Evolutionary conservation across 2,113 vertebrate species (phyloP), one percentile per base, ranked within the genome.

Genomic region (Channa argus): DNA sequence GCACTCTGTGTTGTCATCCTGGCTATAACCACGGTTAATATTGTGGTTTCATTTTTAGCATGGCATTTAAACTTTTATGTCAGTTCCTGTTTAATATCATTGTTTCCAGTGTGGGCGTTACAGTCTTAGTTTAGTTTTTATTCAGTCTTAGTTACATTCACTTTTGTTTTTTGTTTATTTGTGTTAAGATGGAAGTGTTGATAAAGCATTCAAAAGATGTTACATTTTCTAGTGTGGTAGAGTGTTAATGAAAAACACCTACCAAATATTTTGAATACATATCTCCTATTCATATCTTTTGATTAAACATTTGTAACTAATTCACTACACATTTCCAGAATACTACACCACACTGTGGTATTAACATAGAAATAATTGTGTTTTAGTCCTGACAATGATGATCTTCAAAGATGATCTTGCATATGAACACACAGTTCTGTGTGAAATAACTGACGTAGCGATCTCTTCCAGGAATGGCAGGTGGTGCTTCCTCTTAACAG

Each of bases 391-490:
- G 24, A 24, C 24, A 24, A 24, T 24, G 24, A 24, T 24, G 24
- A 24, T 24, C 24, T 24, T 24, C 24, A 24, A 24, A 67, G 46
- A 54, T 33, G 37, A 77, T 45, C 24, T 38, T 52, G 64, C 38
- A 47, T 55, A 73, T 41, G 2, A 53, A 60, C 34, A 63, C 8
- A 55, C 39, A 60, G 13, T 8, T 56, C n/a, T 43, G 56, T 60
- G 58, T 15, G 52, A 53, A 79, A 24, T 44, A 55, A 59, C 51
- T 83, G 76, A 83, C 51, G 36, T 59, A 49, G 44, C 5, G 33
- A 50, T 64, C 86, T 82, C 80, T 92, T 91, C 82, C 86, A 86
- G 79, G 80, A 92, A 89, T 0, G 37, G 52, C 71, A 82, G 80
- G 63, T 79, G 71, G n/a, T 63, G 60, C 77, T 90, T 91, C 82